phyloP scores from a whole-genome alignment of 2,888 invertebrate species.

The Philereme vetulata region DNA sequence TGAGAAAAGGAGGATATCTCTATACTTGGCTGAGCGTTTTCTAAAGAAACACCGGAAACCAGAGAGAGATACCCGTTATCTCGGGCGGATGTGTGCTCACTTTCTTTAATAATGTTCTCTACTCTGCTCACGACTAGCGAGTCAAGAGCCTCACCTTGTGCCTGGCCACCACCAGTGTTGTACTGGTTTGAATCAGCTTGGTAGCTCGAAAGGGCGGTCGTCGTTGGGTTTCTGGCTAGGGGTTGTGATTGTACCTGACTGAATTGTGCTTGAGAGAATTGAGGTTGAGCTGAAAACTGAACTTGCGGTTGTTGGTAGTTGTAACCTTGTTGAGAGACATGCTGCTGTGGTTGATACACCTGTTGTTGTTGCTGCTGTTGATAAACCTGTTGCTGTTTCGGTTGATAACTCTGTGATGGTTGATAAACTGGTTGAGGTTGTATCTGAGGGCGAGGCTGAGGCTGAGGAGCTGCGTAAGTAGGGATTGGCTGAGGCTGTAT shows the following conservation, averaged over 20 bases:
- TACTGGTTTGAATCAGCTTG: constrained; percentile 72
- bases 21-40: constrained; percentile 70
- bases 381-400: constrained; percentile 35
- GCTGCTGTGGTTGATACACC: constrained; percentile 35
- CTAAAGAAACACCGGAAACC: constrained; percentile 72
- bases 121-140: constrained; percentile 64
- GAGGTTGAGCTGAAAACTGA: constrained; percentile 37
- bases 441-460: constrained; percentile 35
- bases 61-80: constrained; percentile 68
- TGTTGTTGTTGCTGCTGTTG: constrained; percentile 19
- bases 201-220: constrained; percentile 60
- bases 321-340: constrained; percentile 41
- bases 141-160: constrained; percentile 62
- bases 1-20: constrained; percentile 74
- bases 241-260: constrained; percentile 51
- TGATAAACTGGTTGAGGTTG: constrained; percentile 37
- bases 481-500: constrained; percentile 31
- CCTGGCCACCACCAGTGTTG: constrained; percentile 45
- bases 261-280: constrained; percentile 34
- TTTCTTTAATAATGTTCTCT: constrained; percentile 69
- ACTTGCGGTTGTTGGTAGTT: constrained; percentile 42
- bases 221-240: constrained; percentile 37
- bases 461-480: constrained; percentile 40
- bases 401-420: constrained; percentile 26
- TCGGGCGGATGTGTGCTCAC: constrained; percentile 69